These are phyloP conservation scores for Diacarnus erythraeanus DNA, from an alignment of 37 sponge, comb jelly and placozoan genomes.

Conservation along the genomic window DNA sequence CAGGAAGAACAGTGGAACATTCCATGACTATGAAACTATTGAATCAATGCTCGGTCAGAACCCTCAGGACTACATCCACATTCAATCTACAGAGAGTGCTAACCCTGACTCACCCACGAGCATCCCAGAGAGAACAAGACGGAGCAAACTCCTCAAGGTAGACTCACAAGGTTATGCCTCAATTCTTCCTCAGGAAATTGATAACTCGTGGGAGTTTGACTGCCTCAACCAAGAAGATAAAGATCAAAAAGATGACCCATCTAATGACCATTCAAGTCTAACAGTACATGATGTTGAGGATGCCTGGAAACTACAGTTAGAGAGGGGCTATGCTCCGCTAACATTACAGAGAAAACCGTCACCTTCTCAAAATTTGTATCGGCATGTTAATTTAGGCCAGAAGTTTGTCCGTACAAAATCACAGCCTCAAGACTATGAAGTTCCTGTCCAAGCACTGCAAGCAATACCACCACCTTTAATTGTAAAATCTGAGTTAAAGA, in stretches of 20 bases:
- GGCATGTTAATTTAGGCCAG: no score
- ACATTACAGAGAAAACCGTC: conserved; percentile 1
- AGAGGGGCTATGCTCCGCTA: conserved; percentile 46
- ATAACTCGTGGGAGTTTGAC: not conserved
- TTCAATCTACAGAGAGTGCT: not conserved
- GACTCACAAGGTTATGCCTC: conserved; percentile 40
- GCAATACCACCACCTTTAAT: not conserved
- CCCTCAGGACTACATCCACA: conserved; percentile 1
- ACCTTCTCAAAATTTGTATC: not conserved
- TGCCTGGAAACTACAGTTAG: conserved; percentile 29
- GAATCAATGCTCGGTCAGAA: not conserved
- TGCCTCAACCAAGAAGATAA: not conserved
- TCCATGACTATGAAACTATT: conserved; percentile 30
- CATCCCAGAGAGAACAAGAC: not conserved
- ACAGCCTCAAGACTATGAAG: conserved; percentile 27
- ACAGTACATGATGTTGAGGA: conserved; percentile 17
- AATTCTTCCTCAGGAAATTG: not conserved
- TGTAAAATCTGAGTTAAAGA: not conserved
- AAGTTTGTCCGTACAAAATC: not conserved
- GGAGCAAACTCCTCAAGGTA: conserved; percentile 18
- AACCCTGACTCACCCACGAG: not conserved
- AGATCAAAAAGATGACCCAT: not conserved
- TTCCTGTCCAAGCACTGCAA: not conserved
- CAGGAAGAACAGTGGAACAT: not conserved
- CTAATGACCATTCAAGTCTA: no score